Evolutionary conservation across 1,140 invertebrate species (phyloP), one percentile per base, ranked within the genome.

Genomic region (Drosophila insularis): DNA sequence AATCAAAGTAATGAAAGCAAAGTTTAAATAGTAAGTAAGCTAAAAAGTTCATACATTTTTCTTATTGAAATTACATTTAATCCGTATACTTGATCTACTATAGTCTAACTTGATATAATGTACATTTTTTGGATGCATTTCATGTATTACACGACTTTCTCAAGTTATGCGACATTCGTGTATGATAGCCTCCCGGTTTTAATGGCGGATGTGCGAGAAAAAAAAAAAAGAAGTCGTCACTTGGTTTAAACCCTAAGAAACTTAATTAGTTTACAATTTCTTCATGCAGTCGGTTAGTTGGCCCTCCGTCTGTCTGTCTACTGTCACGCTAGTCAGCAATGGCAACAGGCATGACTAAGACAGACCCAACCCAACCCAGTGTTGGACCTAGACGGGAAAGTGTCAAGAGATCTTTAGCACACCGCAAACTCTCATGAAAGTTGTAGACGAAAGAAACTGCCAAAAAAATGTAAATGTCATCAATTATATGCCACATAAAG

Each of bases 391-490:
- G 43, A 50, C 19, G 73, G 75, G 73, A 76, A 76, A 76, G 73
- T 73, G 73, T 75, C 58, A 54, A 55, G 50, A 37, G 62, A 59
- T 56, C 32, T 35, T 8, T 3, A 35, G 32, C 35, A 37, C 11
- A 13, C 35, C 2, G 35, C 35, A 11, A 35, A 35, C 32, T 35
- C 32, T 37, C 35, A 37, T 37, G 35, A 37, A 37, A 11, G 35
- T 13, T 1, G 11, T 4, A 4, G 3, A 27, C 27, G 35, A 37
- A 37, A 37, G 35, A 37, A 37, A 66, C 62, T 17, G 50, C 53
- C 54, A 56, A 39, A 53, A 61, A 68, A 66, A 61, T 76, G 67
- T 54, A 79, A 76, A 78, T 87, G 79, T 82, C 81, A 81, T 86
- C 74, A 86, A 86, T 87, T 87, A 86, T 81, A 63, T 43, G 62